Evolutionary conservation across 2,113 vertebrate genomes (phyloP), one percentile per base, ranked within the genome.

Genomic region (Spea bombifrons): DNA sequence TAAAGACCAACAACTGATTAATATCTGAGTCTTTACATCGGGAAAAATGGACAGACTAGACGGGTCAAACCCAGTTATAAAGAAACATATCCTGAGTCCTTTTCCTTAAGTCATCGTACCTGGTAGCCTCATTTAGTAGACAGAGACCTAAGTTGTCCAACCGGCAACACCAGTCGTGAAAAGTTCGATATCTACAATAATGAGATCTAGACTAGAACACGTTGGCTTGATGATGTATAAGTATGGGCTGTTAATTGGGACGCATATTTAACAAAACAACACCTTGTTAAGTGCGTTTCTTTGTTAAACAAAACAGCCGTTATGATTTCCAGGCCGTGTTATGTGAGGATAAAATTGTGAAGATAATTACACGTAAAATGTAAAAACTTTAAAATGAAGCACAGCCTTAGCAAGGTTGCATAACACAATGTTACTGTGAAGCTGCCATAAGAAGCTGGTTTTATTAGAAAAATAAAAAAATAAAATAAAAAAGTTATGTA

Each of bases 201-300:
- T 30, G 64, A 16, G 45, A 67, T 13, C 4, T 13, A 5, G 2
- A 4, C 0, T 59, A 59, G 10, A 59, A 59, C 10, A 4, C 15
- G 9, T 59, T 59, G 15, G 55, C 65, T 68, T 66, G 17, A 76
- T 13, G 44, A 57, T 5, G 30, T 10, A 17, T 57, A 57, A 57
- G 66, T 76, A 68, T 67, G 75, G 65, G 65, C 75, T 68, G 64
- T 46, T 76, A 67, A 76, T 68, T 67, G 53, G 75, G 65, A 68
- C 67, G 52, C 45, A n/a, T 2, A 68, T 17, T 67, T 68, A 66
- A 64, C 43, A 68, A 76, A 68, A 68, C 75, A 76, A 67, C 75
- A 76, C 65, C 65, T 68, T 57, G 2, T 52, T 55, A 10, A 8
- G 66, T 7, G 46, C n/a, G 47, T 52, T 75, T 55, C 50, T 12